Percentiles rank a stretch among this genome's conserved stretches.
Conservation (phyloP, 2,797 vertebrate species). For the Brotula barbata region DNA sequence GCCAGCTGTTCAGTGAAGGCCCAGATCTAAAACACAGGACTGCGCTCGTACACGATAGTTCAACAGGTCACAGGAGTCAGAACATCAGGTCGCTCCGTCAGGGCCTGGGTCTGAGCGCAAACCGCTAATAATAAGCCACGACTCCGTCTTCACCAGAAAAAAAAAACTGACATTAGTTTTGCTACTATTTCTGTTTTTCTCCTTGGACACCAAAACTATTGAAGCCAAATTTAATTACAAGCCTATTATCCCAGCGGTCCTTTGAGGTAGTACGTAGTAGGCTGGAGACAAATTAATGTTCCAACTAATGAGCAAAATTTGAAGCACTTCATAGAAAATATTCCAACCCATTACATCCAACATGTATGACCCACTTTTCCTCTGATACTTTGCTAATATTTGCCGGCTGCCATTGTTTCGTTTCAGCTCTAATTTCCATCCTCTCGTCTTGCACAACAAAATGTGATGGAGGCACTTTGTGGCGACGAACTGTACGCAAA, state of each 20-base stretch:
- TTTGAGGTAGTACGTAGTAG: slow-evolving; percentile 42
- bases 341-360: slow-evolving; percentile 31
- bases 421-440: too few species aligned
- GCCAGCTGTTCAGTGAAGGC: slow-evolving; percentile 23
- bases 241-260: slow-evolving; percentile 56
- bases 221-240: slow-evolving; percentile 69
- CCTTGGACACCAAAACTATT: slow-evolving; percentile 40
- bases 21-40: slow-evolving; percentile 24
- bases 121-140: slow-evolving; percentile 25
- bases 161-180: slow-evolving; percentile 58
- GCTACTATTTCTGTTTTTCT: slow-evolving; percentile 59
- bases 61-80: slow-evolving; percentile 45
- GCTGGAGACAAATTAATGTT: slow-evolving; percentile 53
- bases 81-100: slow-evolving; percentile 45
- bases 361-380: slow-evolving; percentile 12
- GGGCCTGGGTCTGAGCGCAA: slow-evolving; percentile 34
- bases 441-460: not conserved
- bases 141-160: slow-evolving; percentile 44
- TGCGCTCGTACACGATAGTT: not conserved
- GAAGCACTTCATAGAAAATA: slow-evolving; percentile 37
- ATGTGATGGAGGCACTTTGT: slow-evolving; percentile 1
- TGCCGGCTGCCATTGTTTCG: not conserved
- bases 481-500: slow-evolving; percentile 7
- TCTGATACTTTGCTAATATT: not conserved
- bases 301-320: slow-evolving; percentile 52